phyloP scores from a whole-genome alignment of 2,113 vertebrate species.

The Oxyura jamaicensis region DNA sequence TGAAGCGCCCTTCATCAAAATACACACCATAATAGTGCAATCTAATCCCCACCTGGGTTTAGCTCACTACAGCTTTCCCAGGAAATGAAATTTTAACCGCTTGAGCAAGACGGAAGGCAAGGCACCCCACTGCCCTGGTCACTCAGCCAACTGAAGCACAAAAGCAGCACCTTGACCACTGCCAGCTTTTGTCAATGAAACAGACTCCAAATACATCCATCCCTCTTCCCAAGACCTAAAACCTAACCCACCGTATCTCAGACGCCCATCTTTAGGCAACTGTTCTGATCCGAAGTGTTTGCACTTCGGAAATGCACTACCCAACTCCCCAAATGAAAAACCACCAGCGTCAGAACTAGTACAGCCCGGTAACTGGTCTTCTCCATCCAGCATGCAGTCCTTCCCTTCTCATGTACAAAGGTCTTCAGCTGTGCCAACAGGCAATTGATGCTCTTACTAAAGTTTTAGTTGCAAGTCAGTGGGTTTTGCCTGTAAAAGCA shows the following conservation, averaged over 20 bases:
- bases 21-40: not conserved
- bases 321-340: not conserved
- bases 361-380: not conserved
- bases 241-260: not conserved
- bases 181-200: not conserved
- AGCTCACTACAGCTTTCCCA: not conserved
- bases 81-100: not conserved
- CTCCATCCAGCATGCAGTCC: not conserved
- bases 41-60: not conserved
- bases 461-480: not conserved
- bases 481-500: not conserved
- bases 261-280: not conserved
- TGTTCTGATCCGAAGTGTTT: not conserved
- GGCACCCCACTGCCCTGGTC: no score
- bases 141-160: not conserved
- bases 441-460: not conserved
- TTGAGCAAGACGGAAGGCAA: not conserved
- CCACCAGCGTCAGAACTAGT: not conserved
- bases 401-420: rapidly evolving
- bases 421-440: rapidly evolving
- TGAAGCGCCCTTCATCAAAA: not conserved
- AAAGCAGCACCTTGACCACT: not conserved
- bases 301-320: not conserved
- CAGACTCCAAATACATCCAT: not conserved
- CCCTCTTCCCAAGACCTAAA: not conserved